These are phyloP conservation scores for Macrobrachium nipponense DNA, from an alignment of 1,140 invertebrate species.

Conservation along the genomic window DNA sequence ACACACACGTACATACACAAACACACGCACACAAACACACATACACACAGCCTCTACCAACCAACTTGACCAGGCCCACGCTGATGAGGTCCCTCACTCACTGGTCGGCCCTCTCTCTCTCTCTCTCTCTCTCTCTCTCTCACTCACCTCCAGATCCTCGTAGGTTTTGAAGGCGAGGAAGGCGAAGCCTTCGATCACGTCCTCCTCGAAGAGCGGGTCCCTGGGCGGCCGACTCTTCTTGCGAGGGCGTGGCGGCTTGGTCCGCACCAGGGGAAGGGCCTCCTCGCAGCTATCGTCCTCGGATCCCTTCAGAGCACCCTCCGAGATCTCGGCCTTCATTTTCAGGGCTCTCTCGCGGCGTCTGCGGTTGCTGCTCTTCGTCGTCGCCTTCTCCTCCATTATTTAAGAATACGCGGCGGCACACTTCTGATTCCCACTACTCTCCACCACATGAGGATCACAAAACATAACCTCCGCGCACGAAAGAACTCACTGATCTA, in stretches of 20 bases:
- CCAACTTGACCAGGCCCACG: too few species aligned
- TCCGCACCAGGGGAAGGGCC: conserved; percentile 45
- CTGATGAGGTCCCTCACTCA: too few species aligned
- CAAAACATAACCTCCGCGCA: conserved; percentile 55
- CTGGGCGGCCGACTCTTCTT: conserved; percentile 37
- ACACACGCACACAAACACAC: too few species aligned
- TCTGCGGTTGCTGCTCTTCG: conserved; percentile 54
- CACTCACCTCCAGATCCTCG: conserved; percentile 59
- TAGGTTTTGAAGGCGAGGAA: conserved; percentile 61
- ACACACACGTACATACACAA: too few species aligned
- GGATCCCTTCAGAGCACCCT: conserved; percentile 44
- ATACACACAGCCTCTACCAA: too few species aligned
- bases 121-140: conserved; percentile 10
- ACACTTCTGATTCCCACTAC: conserved; percentile 55
- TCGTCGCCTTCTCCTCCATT: conserved; percentile 58
- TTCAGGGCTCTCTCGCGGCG: conserved; percentile 58
- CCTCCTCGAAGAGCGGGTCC: conserved; percentile 60
- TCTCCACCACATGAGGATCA: conserved; percentile 52
- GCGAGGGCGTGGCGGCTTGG: conserved; percentile 54
- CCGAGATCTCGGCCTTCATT: conserved; percentile 60
- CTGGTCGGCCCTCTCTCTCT: too few species aligned
- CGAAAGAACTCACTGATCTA: conserved; percentile 41
- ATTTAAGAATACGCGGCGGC: conserved; percentile 48
- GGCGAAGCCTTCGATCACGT: conserved; percentile 61
- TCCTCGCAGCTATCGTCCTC: conserved; percentile 55